Percentiles rank a stretch among this genome's conserved stretches.
Conservation (phyloP, 2,113 vertebrate genomes). For the Sorex araneus region DNA sequence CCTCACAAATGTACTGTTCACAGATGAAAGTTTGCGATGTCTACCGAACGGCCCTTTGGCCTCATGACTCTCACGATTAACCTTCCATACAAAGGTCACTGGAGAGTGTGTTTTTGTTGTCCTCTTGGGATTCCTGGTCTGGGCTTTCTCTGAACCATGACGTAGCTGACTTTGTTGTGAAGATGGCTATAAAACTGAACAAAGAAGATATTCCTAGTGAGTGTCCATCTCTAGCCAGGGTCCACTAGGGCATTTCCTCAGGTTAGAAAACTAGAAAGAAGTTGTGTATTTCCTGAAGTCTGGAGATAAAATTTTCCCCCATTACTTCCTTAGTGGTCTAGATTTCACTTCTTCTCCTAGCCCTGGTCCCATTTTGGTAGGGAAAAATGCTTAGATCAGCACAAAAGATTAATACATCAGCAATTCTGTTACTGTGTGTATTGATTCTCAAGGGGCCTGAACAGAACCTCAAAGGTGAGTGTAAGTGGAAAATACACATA, state of each 20-base stretch:
- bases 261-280: neutral
- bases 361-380: neutral
- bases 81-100: neutral
- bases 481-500: constrained; percentile 59
- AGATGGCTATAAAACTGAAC: neutral
- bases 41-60: neutral
- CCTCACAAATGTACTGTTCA: neutral
- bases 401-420: constrained; percentile 73
- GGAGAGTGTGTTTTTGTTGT: neutral
- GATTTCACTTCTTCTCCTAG: constrained; percentile 64
- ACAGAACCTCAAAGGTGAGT: constrained; percentile 71
- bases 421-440: constrained; percentile 72
- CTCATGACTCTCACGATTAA: no score
- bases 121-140: constrained; percentile 8
- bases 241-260: neutral
- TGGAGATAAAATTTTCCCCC: constrained; percentile 63
- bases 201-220: neutral
- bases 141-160: neutral
- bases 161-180: neutral
- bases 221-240: neutral
- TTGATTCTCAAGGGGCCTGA: constrained; percentile 75
- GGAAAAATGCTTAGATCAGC: constrained; percentile 77
- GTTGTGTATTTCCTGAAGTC: constrained; percentile 31
- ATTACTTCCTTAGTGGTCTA: constrained; percentile 53
- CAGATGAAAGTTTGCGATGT: neutral